phyloP scores from a whole-genome alignment of 2,113 vertebrate species.

The Neotoma lepida region DNA sequence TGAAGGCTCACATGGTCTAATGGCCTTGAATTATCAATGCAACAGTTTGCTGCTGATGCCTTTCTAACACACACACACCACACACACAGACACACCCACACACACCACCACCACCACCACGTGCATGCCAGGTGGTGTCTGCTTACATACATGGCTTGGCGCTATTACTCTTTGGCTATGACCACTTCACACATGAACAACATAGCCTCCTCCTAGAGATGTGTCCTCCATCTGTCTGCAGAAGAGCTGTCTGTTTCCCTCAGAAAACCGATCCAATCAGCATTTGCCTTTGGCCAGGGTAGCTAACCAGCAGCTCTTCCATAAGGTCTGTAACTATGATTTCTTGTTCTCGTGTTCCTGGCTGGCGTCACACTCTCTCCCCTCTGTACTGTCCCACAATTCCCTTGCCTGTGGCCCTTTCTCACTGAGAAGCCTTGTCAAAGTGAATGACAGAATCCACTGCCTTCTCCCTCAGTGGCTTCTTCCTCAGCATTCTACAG shows the following conservation, averaged over 20 bases:
- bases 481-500: neutral
- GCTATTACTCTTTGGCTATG: conserved; percentile 60
- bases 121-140: conserved; percentile 69
- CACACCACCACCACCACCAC: neutral
- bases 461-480: conserved; percentile 35
- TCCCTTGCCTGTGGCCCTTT: neutral
- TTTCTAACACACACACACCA: neutral
- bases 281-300: conserved; percentile 63
- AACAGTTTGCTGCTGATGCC: neutral
- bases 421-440: conserved; percentile 44
- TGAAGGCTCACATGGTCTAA: neutral
- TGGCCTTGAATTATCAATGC: conserved; percentile 16
- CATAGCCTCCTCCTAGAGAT: conserved; percentile 59
- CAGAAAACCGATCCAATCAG: conserved; percentile 51
- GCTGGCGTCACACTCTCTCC: conserved; percentile 29
- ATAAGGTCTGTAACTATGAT: conserved; percentile 17
- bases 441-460: conserved; percentile 33
- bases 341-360: neutral
- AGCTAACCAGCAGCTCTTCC: conserved; percentile 65
- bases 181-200: conserved; percentile 78
- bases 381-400: neutral
- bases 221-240: conserved; percentile 62
- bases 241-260: conserved; percentile 70
- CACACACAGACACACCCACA: neutral
- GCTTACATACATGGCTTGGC: conserved; percentile 79